Evolutionary conservation across 2,113 vertebrate genomes (phyloP), one percentile per base, ranked within the genome.

Genomic region (Struthio camelus): DNA sequence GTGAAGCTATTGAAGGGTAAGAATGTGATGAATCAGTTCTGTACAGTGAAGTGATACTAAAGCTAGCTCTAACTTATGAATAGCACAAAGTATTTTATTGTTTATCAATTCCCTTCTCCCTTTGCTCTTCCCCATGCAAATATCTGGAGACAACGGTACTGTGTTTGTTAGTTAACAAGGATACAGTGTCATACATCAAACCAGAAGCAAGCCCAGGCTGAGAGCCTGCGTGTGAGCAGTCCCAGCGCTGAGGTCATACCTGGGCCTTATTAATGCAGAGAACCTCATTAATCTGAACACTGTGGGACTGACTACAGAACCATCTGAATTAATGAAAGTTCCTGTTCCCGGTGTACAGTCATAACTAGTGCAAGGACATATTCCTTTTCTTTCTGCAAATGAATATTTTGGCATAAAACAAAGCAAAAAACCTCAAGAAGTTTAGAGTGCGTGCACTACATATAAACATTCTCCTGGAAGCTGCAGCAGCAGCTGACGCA

Each of bases 371-470:
- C 25, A 79, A 94, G 80, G 32, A 76, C 2, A n/a, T 27, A 14
- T 20, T 67, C 6, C 0, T 30, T 25, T 40, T 56, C n/a, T 23
- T 44, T 20, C 59, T 54, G 11, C 42, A 87, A 70, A 79, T 72
- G 32, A 72, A 24, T 28, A 56, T 71, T 94, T 95, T 86, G 69
- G 20, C 46, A 71, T 84, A 53, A 92, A 93, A 62, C 11, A 90
- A 78, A 90, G 46, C 1, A 27, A 36, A 91, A 64, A 24, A 27
- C 0, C 1, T 80, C 42, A n/a, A 62, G 5, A 72, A 69, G 16
- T 79, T 87, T 69, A 65, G 32, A 0, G 0, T 75, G 36, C 10
- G 6, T 50, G 13, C 32, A 53, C 44, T 72, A 40, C 69, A 72
- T 61, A 66, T 65, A 94, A 94, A 72, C 34, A 85, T 11, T 65